Evolutionary conservation across 1,140 invertebrate genomes (phyloP).

Genomic region (Cephus cinctus): DNA sequence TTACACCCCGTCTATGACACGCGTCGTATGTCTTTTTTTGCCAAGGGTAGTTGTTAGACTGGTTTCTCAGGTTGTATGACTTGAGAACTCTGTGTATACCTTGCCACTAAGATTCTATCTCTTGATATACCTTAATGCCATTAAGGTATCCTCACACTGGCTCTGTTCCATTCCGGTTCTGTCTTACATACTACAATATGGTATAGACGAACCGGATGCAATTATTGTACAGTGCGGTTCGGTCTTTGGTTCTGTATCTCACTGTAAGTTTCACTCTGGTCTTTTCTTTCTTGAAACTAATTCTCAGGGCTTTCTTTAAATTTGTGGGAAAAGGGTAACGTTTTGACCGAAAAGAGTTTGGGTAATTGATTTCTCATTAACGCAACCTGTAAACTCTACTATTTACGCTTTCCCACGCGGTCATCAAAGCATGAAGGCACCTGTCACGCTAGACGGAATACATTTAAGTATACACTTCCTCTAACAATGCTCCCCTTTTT

Average conservation of each 20-base stretch:
- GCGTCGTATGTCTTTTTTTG: slow-evolving; percentile 4
- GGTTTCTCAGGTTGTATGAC: neutral
- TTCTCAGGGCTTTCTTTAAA: no score
- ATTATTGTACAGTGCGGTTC: no score
- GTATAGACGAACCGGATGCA: neutral
- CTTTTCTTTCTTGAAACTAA: no score
- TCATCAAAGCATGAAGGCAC: slow-evolving; percentile 13
- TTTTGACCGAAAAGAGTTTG: no score
- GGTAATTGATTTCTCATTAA: no score
- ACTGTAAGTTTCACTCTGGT: no score
- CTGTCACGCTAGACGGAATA: slow-evolving; percentile 20
- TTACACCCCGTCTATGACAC: neutral
- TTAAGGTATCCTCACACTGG: no score
- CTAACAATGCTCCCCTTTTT: slow-evolving; percentile 7
- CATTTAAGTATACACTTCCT: slow-evolving; percentile 21
- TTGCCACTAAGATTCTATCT: neutral
- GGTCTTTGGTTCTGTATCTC: no score
- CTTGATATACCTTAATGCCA: no score
- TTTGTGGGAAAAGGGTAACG: no score
- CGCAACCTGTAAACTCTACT: no score
- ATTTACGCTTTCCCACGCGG: slow-evolving; percentile 13
- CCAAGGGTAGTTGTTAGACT: slow-evolving; percentile 6
- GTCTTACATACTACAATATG: neutral
- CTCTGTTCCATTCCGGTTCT: no score
- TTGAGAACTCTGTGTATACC: neutral